Conservation (phyloP, 2,797 vertebrate genomes). For the Balearica regulorum region DNA sequence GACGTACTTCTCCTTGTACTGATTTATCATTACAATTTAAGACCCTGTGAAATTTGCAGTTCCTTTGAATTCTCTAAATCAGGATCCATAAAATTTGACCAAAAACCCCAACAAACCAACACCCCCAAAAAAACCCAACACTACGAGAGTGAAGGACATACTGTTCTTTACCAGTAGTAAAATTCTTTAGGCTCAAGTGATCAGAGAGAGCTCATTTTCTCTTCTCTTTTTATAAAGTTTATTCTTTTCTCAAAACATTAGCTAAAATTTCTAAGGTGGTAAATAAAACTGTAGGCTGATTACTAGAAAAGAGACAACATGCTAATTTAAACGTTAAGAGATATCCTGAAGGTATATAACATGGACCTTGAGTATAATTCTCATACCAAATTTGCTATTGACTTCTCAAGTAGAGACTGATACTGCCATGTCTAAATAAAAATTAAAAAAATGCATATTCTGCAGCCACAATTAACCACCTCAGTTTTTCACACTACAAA, state of each 20-base stretch:
- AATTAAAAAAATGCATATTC: background rate
- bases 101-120: background rate
- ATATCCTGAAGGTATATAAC: background rate
- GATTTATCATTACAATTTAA: background rate
- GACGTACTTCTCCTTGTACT: background rate
- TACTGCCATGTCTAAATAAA: background rate
- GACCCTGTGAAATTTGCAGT: background rate
- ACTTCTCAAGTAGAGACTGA: background rate
- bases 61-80: background rate
- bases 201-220: background rate
- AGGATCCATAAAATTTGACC: background rate
- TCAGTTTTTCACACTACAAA: background rate
- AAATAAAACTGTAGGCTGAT: background rate
- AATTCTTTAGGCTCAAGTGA: background rate
- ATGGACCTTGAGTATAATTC: background rate
- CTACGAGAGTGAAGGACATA: background rate
- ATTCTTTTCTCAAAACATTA: background rate
- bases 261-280: background rate
- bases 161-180: background rate
- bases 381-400: background rate
- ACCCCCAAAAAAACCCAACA: background rate
- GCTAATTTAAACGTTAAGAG: background rate
- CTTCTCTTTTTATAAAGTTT: background rate
- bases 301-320: background rate
- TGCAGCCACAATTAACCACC: background rate